Evolutionary conservation across 1,140 invertebrate species (phyloP), one percentile per base, ranked within the genome.

Genomic region (Chrysopa pallens): DNA sequence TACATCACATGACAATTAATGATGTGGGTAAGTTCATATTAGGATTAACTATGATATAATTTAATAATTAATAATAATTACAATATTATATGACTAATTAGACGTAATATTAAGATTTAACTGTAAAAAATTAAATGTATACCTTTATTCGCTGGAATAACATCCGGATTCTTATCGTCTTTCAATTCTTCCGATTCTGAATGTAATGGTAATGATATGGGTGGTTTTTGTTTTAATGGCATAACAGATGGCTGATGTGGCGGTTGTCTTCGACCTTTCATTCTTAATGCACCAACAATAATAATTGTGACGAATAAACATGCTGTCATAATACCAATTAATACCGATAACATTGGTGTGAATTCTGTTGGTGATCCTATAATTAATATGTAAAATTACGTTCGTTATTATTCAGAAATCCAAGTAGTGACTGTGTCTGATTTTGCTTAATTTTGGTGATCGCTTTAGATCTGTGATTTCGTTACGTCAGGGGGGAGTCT

Each of bases 111-210:
- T 38, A 9, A 14, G 40, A 29, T 8, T 45, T 8, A 6, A 14
- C 15, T 31, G 23, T 29, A n/a, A n/a, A n/a, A n/a, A n/a, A n/a
- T n/a, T 36, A 14, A 35, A 3, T 23, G 17, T 61, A 67, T 68
- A 87, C 84, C 82, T 80, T 86, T 85, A 61, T 82, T 85, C 54
- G 80, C 74, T 6, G 84, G 84, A 44, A 88, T 80, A 39, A 88
- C 75, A 59, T 89, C 84, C 2, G 84, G 83, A 64, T 87, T 87
- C 49, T 82, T 76, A 52, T 87, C 83, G 51, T 87, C 83, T 36
- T 67, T 67, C 43, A 75, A 73, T 53, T 76, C 78, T 46, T 78
- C 63, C 55, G 78, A 76, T 48, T 78, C 75, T 6, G 72, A 76
- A 50, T 78, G 75, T 46, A 64, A 66, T 31, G 59, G 53, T 46